phyloP scores from a whole-genome alignment of 2,888 invertebrate species.

The Syritta pipiens region DNA sequence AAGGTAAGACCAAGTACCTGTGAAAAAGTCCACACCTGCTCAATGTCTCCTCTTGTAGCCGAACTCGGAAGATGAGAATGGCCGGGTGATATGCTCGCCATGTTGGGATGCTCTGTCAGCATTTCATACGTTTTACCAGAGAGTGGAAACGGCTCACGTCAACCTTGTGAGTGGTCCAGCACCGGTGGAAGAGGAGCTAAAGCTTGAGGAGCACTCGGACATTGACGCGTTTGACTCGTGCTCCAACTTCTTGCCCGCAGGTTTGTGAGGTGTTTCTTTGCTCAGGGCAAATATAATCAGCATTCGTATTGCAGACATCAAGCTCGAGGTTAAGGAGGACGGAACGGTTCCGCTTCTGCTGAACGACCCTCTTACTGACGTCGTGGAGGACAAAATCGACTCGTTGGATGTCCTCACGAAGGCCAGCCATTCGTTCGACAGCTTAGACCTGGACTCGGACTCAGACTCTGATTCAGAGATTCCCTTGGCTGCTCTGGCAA shows the following conservation, averaged over 20 bases:
- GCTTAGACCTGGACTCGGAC: background rate
- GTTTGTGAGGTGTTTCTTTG: conserved; percentile 67
- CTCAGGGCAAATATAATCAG: no score
- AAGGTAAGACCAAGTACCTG: conserved; percentile 10
- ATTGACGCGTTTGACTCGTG: conserved; percentile 41
- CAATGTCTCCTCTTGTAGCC: conserved; percentile 11
- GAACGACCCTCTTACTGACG: conserved; percentile 3
- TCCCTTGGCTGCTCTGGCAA: conserved; percentile 25
- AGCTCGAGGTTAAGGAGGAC: conserved; percentile 57
- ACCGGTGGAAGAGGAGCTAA: background rate
- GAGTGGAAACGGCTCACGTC: conserved; percentile 71
- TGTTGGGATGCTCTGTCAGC: conserved; percentile 73
- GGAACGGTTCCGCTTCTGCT: background rate
- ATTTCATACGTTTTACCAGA: conserved; percentile 74
- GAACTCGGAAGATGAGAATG: background rate
- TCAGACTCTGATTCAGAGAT: conserved; percentile 42
- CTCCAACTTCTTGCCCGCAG: conserved; percentile 71
- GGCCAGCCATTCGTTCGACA: no score
- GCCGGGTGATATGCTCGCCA: conserved; percentile 64
- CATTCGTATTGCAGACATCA: conserved; percentile 48
- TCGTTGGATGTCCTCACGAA: background rate
- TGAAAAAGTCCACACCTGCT: background rate
- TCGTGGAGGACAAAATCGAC: background rate
- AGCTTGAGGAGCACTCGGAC: conserved; percentile 7
- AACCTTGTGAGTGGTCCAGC: background rate